phyloP scores from a whole-genome alignment of 2,888 invertebrate species.

The Euphydryas editha region DNA sequence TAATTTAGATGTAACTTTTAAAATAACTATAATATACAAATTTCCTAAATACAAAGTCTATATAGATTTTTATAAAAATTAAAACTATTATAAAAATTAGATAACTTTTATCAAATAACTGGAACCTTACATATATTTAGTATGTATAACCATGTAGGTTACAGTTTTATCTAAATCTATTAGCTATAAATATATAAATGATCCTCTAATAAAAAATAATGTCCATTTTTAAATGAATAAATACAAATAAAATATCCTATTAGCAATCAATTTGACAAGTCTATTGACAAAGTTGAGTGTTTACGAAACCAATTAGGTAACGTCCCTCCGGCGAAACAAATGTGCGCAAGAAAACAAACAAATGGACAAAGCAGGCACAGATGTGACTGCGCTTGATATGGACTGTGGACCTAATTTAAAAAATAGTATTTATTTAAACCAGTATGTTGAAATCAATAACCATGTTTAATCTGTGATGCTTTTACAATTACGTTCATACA shows the following conservation, averaged over 20 bases:
- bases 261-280: conserved; percentile 45
- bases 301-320: conserved; percentile 49
- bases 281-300: conserved; percentile 53
- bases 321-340: conserved; percentile 55
- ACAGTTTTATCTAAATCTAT: too few species aligned
- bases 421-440: conserved; percentile 23
- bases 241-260: conserved; percentile 31
- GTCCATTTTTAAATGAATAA: not conserved
- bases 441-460: not conserved
- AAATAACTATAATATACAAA: too few species aligned
- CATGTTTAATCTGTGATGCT: too few species aligned
- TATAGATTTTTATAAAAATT: too few species aligned
- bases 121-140: too few species aligned
- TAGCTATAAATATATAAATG: not conserved
- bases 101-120: too few species aligned
- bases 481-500: too few species aligned
- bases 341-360: conserved; percentile 60
- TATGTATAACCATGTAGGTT: too few species aligned
- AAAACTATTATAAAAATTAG: too few species aligned
- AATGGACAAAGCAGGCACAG: conserved; percentile 52
- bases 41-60: too few species aligned
- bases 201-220: not conserved
- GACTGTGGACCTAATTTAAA: conserved; percentile 33
- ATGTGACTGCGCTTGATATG: conserved; percentile 49
- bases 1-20: too few species aligned